A percentile compares a stretch with the other conserved stretches of the same genome.
Evolutionary conservation across 2,888 invertebrate genomes (phyloP).

Genomic region (Sympetrum striolatum): DNA sequence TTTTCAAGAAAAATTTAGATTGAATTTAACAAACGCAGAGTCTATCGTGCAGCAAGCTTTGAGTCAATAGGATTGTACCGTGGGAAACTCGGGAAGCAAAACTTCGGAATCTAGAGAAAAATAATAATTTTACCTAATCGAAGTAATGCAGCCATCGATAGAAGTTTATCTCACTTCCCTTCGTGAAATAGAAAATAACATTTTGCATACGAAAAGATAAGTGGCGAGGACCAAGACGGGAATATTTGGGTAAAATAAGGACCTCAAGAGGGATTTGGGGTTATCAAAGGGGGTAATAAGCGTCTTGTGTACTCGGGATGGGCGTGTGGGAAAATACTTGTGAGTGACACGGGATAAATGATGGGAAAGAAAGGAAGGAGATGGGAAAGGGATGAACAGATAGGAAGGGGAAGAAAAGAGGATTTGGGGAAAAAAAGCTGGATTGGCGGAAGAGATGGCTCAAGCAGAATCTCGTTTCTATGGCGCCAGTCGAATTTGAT

Average conservation of each 20-base stretch:
- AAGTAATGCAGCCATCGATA: too few species aligned
- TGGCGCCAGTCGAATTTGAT: too few species aligned
- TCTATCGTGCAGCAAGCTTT: too few species aligned
- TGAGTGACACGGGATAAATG: conserved; percentile 30
- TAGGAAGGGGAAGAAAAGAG: background rate
- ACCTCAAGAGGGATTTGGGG: background rate
- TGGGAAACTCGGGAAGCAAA: too few species aligned
- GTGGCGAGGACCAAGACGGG: background rate
- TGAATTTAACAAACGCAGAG: too few species aligned
- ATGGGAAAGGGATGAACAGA: background rate
- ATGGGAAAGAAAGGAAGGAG: background rate
- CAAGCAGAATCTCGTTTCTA: too few species aligned
- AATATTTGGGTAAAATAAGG: background rate
- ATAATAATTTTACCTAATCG: too few species aligned
- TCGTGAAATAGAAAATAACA: background rate
- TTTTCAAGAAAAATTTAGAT: too few species aligned
- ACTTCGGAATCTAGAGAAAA: too few species aligned
- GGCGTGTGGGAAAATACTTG: background rate
- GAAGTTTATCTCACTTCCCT: background rate
- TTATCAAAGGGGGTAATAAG: background rate
- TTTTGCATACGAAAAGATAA: background rate
- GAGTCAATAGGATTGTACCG: too few species aligned
- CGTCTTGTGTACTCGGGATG: background rate
- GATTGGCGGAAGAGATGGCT: background rate
- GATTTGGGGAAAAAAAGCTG: background rate